Conservation (phyloP, 2,113 vertebrate genomes). For the Tonatia bakeri region DNA sequence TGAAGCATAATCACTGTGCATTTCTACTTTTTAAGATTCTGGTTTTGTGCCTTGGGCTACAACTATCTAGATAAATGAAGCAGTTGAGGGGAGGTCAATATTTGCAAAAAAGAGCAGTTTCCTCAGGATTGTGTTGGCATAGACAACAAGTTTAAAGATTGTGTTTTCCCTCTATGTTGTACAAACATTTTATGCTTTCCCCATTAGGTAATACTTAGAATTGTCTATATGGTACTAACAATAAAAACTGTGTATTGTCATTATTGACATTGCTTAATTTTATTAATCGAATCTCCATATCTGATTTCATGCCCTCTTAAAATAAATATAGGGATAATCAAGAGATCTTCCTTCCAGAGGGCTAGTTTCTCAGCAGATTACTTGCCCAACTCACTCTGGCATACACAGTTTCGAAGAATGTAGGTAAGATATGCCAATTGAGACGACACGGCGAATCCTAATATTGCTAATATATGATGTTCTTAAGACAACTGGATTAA, state of each 20-base stretch:
- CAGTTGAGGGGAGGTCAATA: constrained; percentile 1
- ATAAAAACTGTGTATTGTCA: neutral
- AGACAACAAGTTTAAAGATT: neutral
- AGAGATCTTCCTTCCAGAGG: neutral
- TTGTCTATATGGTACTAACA: neutral
- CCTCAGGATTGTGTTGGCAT: neutral
- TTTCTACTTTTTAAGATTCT: constrained; percentile 51
- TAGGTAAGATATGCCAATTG: neutral
- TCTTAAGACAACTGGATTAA: neutral
- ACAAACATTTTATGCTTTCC: neutral
- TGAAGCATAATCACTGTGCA: constrained; percentile 29
- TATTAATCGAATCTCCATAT: neutral
- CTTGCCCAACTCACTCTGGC: neutral
- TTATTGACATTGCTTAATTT: neutral
- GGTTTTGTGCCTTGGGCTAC: constrained; percentile 8
- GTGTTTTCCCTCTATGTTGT: neutral
- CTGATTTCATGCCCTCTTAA: neutral
- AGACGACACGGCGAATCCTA: neutral
- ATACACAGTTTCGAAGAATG: neutral
- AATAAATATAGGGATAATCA: neutral
- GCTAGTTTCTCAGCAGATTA: neutral
- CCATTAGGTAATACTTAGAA: neutral
- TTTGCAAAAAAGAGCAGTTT: constrained; percentile 40
- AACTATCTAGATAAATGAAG: constrained; percentile 57
- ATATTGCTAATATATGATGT: neutral